Evolutionary conservation across 2,113 vertebrate genomes (phyloP), one percentile per base, ranked within the genome.

Genomic region (Rhinoderma darwinii): DNA sequence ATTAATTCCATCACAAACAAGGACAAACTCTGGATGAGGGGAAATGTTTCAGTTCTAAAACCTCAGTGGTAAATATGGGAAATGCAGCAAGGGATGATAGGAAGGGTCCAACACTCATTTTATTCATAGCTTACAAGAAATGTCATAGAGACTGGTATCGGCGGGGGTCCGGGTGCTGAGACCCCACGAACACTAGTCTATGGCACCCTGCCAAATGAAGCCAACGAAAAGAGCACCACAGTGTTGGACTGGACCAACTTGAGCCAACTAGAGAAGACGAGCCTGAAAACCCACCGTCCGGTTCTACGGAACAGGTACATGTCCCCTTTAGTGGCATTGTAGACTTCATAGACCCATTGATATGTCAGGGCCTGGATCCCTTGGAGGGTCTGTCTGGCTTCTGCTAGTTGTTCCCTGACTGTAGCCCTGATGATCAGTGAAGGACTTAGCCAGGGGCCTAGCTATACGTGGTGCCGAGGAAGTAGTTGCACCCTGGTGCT

Each of bases 1-100:
- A 82, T 61, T 82, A n/a, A 66, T 82, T 44, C 79, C 56, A 27
- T 8, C 37, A 66, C 79, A 82, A 82, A 82, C 79, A 82, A 82
- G 79, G 79, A 63, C 79, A 66, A 82, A 82, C 56, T 22, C 56
- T 43, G 56, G 79, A 82, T 82, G 15, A 32, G 30, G 47, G 47
- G 44, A 78, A 35, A 32, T 35, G 17, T 35, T 35, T 51, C 35
- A 39, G 12, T 78, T 51, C 30, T 30, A 54, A 25, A 54, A 78
- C 35, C 27, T 77, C 44, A 30, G 14, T 4, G 17, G 35, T 30
- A 50, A 32, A 51, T 77, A 3, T 50, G 73, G 44, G 41, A 77
- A 32, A 77, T 32, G 17, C 27, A 15, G 4, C 10, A 75, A 27
- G 15, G 15, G 12, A 6, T 0, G n/a, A 25, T 5, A 50, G n/a